These are phyloP conservation scores for Gnathonemus longibarbis DNA, from an alignment of 2,113 vertebrate genomes.

Conservation along the genomic window DNA sequence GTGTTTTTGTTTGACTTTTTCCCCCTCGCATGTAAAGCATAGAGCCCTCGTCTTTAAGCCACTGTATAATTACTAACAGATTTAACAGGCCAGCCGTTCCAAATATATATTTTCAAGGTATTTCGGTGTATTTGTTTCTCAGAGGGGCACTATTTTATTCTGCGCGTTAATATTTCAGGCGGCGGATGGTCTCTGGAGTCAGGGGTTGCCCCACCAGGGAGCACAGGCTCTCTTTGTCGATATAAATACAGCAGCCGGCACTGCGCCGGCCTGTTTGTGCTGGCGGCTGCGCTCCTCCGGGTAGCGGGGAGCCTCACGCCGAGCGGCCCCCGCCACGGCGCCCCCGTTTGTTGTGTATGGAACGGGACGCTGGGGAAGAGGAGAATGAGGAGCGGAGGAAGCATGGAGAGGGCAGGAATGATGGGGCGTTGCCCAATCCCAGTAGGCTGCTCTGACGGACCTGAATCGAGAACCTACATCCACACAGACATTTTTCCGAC, in stretches of 20 bases:
- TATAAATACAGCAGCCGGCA: slow-evolving; percentile 7
- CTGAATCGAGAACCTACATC: neutral
- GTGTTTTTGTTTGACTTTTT: slow-evolving; percentile 26
- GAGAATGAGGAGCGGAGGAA: neutral
- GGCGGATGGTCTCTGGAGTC: slow-evolving; percentile 20
- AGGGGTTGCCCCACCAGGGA: neutral
- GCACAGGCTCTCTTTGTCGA: slow-evolving; percentile 36
- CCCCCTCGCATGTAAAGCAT: slow-evolving; percentile 24
- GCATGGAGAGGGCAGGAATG: neutral
- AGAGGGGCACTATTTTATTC: slow-evolving; percentile 21
- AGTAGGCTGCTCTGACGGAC: neutral
- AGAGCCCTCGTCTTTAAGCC: slow-evolving; percentile 10
- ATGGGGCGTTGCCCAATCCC: neutral
- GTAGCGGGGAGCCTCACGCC: slow-evolving; percentile 14
- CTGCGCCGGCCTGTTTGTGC: slow-evolving; percentile 29
- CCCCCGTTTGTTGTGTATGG: slow-evolving; percentile 22
- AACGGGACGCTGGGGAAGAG: neutral
- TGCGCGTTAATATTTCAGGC: slow-evolving; percentile 23
- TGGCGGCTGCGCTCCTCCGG: slow-evolving; percentile 15
- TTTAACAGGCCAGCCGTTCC: slow-evolving; percentile 24
- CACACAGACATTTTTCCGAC: neutral
- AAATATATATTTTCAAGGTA: slow-evolving; percentile 21
- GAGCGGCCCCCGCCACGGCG: neutral
- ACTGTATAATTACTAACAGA: slow-evolving; percentile 34
- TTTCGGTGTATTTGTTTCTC: slow-evolving; percentile 22